phyloP scores from a whole-genome alignment of 2,888 invertebrate species.

The Platycnemis pennipes region DNA sequence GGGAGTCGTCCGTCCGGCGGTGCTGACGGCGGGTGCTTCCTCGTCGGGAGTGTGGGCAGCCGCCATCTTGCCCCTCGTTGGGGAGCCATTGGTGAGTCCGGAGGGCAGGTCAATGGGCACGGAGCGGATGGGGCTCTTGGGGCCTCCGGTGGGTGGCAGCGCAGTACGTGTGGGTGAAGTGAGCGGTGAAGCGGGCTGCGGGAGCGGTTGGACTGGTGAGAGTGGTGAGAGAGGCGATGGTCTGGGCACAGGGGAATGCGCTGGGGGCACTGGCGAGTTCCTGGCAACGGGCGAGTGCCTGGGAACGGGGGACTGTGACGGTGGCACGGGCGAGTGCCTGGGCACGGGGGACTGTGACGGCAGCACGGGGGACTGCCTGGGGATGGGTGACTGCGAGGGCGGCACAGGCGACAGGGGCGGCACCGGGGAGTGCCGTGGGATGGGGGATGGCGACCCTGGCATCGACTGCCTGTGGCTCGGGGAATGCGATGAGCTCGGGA shows the following conservation, averaged over 20 bases:
- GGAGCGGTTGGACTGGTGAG: not conserved
- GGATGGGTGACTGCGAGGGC: not conserved
- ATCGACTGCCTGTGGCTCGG: not conserved
- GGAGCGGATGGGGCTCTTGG: conserved; percentile 28
- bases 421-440: not conserved
- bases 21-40: not conserved
- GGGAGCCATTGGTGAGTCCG: conserved; percentile 14
- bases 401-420: not conserved
- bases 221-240: conserved; percentile 11
- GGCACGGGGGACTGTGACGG: not conserved
- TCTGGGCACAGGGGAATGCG: not conserved
- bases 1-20: not conserved
- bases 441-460: not conserved
- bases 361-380: not conserved
- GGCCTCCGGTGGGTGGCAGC: not conserved
- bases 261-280: not conserved
- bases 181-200: not conserved
- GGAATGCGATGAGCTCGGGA: conserved; percentile 36
- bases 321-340: not conserved
- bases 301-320: conserved; percentile 17
- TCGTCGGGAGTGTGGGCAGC: not conserved
- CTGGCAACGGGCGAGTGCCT: not conserved
- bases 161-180: not conserved
- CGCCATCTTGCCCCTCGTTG: not conserved
- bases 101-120: conserved; percentile 39